Percentiles rank a stretch among this genome's conserved stretches.
Evolutionary conservation across 2,113 vertebrate species (phyloP).

Genomic region (Etheostoma cragini): DNA sequence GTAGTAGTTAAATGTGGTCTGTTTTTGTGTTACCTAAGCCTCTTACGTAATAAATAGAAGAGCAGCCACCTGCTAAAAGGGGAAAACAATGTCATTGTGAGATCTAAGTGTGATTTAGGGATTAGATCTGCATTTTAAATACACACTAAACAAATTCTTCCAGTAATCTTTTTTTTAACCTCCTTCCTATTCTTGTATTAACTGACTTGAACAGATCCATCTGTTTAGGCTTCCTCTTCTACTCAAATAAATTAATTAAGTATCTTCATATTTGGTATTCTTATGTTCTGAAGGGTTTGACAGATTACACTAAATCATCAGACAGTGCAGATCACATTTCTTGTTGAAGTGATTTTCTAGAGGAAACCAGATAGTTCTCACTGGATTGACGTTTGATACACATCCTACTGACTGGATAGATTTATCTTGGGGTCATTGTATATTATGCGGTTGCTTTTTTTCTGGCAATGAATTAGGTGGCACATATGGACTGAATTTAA

Average conservation of each 20-base stretch:
- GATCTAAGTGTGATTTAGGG: not conserved
- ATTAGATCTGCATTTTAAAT: not conserved
- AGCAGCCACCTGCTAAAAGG: not conserved
- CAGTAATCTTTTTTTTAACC: not conserved
- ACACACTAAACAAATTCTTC: not conserved
- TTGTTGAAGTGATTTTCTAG: slow-evolving; percentile 7
- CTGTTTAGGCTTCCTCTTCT: not conserved
- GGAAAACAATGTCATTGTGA: not conserved
- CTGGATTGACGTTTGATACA: slow-evolving; percentile 5
- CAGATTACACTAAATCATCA: not conserved
- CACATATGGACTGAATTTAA: not conserved
- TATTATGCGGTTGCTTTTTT: not conserved
- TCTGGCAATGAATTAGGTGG: not conserved
- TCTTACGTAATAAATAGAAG: not conserved
- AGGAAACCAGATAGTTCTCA: not conserved
- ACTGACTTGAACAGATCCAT: slow-evolving; percentile 3
- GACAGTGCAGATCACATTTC: slow-evolving; percentile 25
- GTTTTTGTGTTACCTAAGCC: not conserved
- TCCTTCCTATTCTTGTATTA: not conserved
- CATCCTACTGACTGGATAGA: not conserved
- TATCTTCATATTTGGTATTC: slow-evolving; percentile 3
- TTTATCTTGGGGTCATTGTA: not conserved
- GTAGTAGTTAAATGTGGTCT: not conserved
- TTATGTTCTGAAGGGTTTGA: not conserved
- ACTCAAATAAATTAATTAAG: not conserved